These are phyloP conservation scores for Anguilla obscura DNA, from an alignment of 2,797 vertebrate genomes.

Conservation along the genomic window DNA sequence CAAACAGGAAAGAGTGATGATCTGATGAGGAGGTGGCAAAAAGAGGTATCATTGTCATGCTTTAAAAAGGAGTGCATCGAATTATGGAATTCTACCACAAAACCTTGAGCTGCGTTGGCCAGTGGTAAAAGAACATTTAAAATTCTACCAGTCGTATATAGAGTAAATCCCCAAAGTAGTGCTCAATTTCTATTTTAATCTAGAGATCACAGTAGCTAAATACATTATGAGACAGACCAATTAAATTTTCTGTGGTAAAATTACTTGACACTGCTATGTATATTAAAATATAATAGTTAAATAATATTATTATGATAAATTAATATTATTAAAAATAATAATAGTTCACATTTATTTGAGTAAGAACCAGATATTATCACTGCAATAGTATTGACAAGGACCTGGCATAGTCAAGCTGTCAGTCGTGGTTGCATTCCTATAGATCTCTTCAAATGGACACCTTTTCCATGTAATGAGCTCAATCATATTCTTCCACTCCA, in stretches of 20 bases:
- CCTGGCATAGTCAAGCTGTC: too few relatives aligned
- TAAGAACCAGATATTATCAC: too few relatives aligned
- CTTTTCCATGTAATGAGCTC: too few relatives aligned
- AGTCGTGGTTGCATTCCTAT: too few relatives aligned
- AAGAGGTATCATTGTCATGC: not conserved
- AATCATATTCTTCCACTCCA: too few relatives aligned
- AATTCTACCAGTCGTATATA: not conserved
- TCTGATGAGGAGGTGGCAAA: not conserved
- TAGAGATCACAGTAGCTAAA: not conserved
- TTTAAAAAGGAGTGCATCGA: not conserved
- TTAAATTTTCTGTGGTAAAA: not conserved
- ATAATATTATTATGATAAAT: not conserved
- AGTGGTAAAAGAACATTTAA: not conserved
- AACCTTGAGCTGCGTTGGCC: not conserved
- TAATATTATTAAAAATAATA: too few relatives aligned
- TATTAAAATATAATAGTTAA: not conserved
- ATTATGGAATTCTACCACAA: not conserved
- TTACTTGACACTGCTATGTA: not conserved
- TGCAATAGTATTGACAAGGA: too few relatives aligned
- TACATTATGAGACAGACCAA: not conserved
- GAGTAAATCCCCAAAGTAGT: not conserved
- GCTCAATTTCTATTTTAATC: not conserved
- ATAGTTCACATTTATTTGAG: too few relatives aligned
- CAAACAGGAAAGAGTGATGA: constrained; percentile 42
- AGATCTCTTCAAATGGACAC: too few relatives aligned